Evolutionary conservation across 1,140 invertebrate genomes (phyloP).

Genomic region (Achatina immaculata): DNA sequence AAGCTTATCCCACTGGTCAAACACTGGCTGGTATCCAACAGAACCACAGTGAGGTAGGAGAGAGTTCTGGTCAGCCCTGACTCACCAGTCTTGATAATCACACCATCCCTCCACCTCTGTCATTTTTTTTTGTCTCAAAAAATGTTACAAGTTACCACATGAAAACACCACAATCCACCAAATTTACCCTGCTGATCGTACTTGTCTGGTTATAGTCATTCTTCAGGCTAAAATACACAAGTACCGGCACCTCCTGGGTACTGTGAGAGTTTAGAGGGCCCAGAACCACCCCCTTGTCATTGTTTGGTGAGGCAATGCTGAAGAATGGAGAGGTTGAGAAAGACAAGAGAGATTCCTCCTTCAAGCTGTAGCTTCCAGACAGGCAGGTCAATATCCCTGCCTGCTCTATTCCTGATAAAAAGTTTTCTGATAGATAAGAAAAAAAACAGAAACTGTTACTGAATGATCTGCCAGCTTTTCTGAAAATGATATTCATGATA

Average conservation of each 20-base stretch:
- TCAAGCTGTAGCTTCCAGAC: conserved; percentile 72
- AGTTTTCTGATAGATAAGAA: conserved; percentile 45
- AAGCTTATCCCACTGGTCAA: no score
- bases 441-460: no score
- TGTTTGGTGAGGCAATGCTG: conserved; percentile 30
- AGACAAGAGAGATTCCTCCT: conserved; percentile 40
- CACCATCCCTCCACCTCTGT: no score
- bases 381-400: conserved; percentile 69
- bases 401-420: conserved; percentile 74
- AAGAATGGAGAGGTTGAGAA: conserved; percentile 52
- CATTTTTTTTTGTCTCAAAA: no score
- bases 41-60: no score
- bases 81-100: no score
- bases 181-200: conserved; percentile 2
- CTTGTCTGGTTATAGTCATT: not conserved
- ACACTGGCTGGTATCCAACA: no score
- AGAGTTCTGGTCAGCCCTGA: no score
- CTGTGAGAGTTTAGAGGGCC: conserved; percentile 33
- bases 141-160: no score
- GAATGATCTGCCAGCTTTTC: no score
- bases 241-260: conserved; percentile 30
- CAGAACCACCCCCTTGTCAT: conserved; percentile 39
- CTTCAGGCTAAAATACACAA: conserved; percentile 20
- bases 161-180: no score
- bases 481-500: no score